phyloP scores from a whole-genome alignment of 2,888 invertebrate genomes.

The Cerceris rybyensis region DNA sequence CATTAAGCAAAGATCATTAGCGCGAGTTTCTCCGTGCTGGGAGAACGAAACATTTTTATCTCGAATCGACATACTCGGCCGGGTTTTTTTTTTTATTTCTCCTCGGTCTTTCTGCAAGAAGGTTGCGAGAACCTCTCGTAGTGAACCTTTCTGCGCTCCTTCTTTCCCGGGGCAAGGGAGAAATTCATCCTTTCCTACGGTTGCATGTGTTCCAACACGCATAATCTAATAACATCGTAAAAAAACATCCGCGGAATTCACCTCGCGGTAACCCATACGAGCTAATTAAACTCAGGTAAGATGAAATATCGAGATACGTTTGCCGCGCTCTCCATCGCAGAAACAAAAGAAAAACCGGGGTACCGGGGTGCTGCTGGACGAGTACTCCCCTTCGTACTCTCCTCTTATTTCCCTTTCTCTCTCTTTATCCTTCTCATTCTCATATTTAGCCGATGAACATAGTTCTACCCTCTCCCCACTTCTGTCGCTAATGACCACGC shows the following conservation, averaged over 20 bases:
- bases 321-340: constrained; percentile 30
- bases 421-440: constrained; percentile 3
- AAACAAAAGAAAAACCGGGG: constrained; percentile 57
- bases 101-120: neutral
- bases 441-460: constrained; percentile 16
- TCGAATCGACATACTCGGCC: neutral
- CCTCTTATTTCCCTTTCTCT: constrained; percentile 6
- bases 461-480: constrained; percentile 13
- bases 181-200: neutral
- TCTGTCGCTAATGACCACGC: constrained; percentile 63
- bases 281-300: constrained; percentile 58
- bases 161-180: neutral
- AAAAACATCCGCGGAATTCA: constrained; percentile 27
- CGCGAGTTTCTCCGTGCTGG: neutral
- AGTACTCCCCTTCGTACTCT: constrained; percentile 11
- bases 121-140: too few relatives aligned
- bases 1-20: constrained; percentile 6
- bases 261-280: constrained; percentile 41
- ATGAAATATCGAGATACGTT: constrained; percentile 60
- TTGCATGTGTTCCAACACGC: constrained; percentile 30
- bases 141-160: neutral
- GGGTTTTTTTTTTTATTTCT: neutral
- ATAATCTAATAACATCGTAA: constrained; percentile 50
- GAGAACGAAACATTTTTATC: neutral
- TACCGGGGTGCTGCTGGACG: constrained; percentile 18